phyloP scores from a whole-genome alignment of 2,113 vertebrate species.

The Anseranas semipalmata region DNA sequence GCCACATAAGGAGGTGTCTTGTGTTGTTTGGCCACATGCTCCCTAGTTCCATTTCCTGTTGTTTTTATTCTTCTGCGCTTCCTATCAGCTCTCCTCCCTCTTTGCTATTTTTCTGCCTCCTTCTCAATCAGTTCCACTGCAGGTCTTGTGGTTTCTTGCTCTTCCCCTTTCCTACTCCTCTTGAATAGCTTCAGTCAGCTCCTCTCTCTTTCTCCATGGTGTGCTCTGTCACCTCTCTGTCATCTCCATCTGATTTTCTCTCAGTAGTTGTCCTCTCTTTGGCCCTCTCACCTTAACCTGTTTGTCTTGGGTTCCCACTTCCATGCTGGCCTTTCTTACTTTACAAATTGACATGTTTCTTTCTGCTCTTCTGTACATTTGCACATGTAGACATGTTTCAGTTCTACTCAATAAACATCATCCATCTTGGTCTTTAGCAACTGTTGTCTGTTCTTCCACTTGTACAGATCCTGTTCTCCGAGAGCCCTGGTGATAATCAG shows the following conservation, averaged over 20 bases:
- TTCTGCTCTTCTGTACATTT: too few species aligned
- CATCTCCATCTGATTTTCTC: background rate
- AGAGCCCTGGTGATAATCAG: background rate
- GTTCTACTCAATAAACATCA: background rate
- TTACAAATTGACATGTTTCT: too few species aligned
- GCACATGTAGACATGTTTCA: background rate
- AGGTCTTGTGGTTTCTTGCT: background rate
- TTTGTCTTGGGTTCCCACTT: background rate
- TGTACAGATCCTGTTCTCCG: background rate
- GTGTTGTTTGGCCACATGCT: accelerated
- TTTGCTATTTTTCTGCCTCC: background rate
- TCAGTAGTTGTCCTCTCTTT: background rate
- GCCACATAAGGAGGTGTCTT: background rate
- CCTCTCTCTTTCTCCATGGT: background rate
- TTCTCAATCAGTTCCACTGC: background rate
- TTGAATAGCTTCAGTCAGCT: background rate
- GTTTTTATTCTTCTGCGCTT: background rate
- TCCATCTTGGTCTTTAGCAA: background rate
- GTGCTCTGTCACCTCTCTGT: background rate
- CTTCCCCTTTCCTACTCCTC: background rate
- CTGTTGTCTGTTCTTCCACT: background rate
- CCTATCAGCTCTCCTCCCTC: background rate
- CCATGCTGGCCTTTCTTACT: background rate
- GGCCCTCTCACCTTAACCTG: background rate
- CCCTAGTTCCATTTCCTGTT: background rate